These are phyloP conservation scores for Centropus bengalensis DNA, from an alignment of 2,113 vertebrate genomes.

Conservation along the genomic window DNA sequence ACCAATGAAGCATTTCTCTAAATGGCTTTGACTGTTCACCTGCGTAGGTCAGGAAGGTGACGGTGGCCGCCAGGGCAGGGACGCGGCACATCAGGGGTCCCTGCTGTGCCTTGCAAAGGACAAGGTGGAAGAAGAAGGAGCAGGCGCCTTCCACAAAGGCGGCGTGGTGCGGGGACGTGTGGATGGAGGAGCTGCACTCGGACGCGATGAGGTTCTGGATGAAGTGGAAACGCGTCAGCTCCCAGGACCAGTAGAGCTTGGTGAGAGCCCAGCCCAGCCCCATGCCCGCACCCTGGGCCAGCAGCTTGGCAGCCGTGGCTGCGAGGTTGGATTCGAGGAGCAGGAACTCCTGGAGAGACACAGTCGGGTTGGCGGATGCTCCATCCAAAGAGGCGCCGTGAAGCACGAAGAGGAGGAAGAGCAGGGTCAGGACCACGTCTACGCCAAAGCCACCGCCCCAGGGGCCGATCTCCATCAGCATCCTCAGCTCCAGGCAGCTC, in stretches of 20 bases:
- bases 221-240: conserved; percentile 89
- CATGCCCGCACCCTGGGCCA: conserved; percentile 78
- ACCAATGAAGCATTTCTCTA: accelerated
- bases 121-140: conserved; percentile 79
- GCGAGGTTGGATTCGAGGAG: conserved; percentile 58
- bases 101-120: conserved; percentile 68
- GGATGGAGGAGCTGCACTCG: conserved; percentile 85
- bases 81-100: conserved; percentile 54
- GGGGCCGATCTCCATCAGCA: conserved; percentile 84
- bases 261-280: conserved; percentile 68
- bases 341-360: conserved; percentile 81
- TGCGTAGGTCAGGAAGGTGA: conserved; percentile 79
- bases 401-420: conserved; percentile 81
- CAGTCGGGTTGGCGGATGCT: conserved; percentile 78
- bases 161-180: conserved; percentile 72
- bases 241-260: conserved; percentile 85
- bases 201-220: conserved; percentile 84
- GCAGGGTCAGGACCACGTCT: conserved; percentile 84
- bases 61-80: conserved; percentile 70
- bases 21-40: conserved; percentile 69
- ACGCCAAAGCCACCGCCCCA: conserved; percentile 87
- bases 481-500: conserved; percentile 87
- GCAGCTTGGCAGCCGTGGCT: conserved; percentile 59
- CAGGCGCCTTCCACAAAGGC: conserved; percentile 79
- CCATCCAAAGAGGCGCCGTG: conserved; percentile 74